A percentile compares a stretch with the other conserved stretches of the same genome.
Conservation (phyloP, 2,888 invertebrate species). For the Caenorhabditis doughertyi region DNA sequence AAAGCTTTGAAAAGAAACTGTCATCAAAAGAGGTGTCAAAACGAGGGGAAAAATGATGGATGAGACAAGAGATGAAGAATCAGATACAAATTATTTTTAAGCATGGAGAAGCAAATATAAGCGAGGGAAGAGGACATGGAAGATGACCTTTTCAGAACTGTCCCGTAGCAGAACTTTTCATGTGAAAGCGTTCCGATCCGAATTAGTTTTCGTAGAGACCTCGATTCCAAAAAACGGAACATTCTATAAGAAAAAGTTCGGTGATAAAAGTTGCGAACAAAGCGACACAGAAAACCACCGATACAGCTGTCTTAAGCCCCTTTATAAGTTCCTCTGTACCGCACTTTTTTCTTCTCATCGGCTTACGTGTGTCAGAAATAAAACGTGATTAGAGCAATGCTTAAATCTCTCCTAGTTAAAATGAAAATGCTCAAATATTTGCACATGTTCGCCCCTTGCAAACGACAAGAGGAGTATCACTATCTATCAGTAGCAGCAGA, state of each 20-base stretch:
- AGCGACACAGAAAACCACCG: too few relatives aligned
- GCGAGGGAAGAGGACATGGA: background rate
- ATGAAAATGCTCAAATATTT: conserved; percentile 25
- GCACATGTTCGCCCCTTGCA: conserved; percentile 34
- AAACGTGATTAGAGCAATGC: background rate
- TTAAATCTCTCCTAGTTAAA: background rate
- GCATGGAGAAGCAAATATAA: too few relatives aligned
- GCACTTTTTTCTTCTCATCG: background rate
- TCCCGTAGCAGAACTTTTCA: background rate
- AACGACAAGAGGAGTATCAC: background rate
- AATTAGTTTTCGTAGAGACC: too few relatives aligned
- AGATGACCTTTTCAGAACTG: conserved; percentile 21
- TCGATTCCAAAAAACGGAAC: too few relatives aligned
- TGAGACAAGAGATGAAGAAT: background rate
- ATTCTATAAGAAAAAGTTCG: too few relatives aligned
- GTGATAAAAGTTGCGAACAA: too few relatives aligned
- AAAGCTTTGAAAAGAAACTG: background rate
- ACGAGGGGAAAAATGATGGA: background rate
- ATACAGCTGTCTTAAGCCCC: background rate
- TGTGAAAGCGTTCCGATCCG: too few relatives aligned
- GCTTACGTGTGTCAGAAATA: background rate
- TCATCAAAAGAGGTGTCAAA: background rate
- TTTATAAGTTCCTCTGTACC: background rate
- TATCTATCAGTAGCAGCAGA: conserved; percentile 13
- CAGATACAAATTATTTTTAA: background rate